Evolutionary conservation across 1,140 invertebrate species (phyloP), one percentile per base, ranked within the genome.

Genomic region (Octopus sinensis): DNA sequence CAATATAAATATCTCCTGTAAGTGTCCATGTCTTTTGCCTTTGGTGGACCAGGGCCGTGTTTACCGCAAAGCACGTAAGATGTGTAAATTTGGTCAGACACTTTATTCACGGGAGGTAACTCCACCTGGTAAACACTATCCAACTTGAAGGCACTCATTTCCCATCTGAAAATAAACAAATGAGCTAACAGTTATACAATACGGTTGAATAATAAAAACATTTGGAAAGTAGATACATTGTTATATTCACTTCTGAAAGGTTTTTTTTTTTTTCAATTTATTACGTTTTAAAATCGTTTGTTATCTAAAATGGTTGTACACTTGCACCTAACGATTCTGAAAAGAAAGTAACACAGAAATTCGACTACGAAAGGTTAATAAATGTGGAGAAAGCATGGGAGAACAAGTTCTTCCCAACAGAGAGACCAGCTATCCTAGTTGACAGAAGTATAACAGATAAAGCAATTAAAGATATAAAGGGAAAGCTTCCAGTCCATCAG

Each of bases 51-150:
- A 79, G 92, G 90, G 4, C 92, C 92, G 77, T 88, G 82, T 43
- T 80, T 81, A 17, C 88, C 90, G 80, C 87, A 87, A 73, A 92
- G 89, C 9, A 94, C 91, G 85, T 95, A 95, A 78, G 94, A 92
- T 23, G 92, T 90, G 87, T 95, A 95, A 83, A 95, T 93, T 84
- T 92, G 92, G 79, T 92, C 90, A 84, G 93, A 92, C 12, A 92
- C 87, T 79, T 92, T 91, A 51, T 91, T 92, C 17, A 95, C 93
- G 6, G 89, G 92, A 2, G 94, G 94, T 17, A 94, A 92, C 87
- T 87, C 90, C 84, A 92, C 92, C 90, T 92, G 82, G 83, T 88
- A 89, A 0, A 89, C 88, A 80, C 90, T 90, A 86, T 93, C 92
- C 80, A 90, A 86, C 30, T 90, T 89, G 83, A 93, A 92, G n/a